These are phyloP conservation scores for Acleris literana DNA, from an alignment of 2,888 invertebrate genomes.

Conservation along the genomic window DNA sequence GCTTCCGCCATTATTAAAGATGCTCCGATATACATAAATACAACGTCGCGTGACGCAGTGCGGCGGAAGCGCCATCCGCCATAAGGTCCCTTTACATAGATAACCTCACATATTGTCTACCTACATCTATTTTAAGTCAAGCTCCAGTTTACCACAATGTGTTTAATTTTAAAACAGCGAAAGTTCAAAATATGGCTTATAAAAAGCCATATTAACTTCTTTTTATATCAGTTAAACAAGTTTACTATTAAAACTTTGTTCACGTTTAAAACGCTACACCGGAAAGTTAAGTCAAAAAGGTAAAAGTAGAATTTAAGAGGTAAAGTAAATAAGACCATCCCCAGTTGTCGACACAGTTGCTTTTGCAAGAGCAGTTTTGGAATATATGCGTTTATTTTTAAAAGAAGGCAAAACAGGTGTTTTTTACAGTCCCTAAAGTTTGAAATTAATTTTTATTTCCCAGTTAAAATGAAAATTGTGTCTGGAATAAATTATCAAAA, in stretches of 20 bases:
- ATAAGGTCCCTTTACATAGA: no score
- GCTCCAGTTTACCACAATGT: background rate
- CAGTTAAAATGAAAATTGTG: background rate
- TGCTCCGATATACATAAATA: no score
- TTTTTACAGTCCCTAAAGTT: conserved; percentile 15
- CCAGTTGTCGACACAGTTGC: no score
- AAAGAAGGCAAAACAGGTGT: background rate
- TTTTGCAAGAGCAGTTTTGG: no score
- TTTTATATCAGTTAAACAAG: conserved; percentile 17
- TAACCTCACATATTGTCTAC: no score
- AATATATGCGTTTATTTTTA: no score
- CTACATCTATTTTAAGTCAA: background rate
- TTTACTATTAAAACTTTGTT: conserved; percentile 29
- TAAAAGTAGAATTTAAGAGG: no score
- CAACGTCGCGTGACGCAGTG: no score
- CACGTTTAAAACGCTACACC: conserved; percentile 18
- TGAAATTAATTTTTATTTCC: conserved; percentile 10
- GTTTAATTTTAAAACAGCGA: background rate
- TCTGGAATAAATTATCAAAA: background rate
- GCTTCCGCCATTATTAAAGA: no score
- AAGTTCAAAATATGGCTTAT: conserved; percentile 9
- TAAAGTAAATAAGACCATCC: no score
- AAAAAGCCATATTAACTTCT: conserved; percentile 11
- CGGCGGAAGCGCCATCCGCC: no score
- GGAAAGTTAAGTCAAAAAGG: background rate